These are phyloP conservation scores for Macrosteles quadrilineatus DNA, from an alignment of 1,140 invertebrate species.

Conservation along the genomic window DNA sequence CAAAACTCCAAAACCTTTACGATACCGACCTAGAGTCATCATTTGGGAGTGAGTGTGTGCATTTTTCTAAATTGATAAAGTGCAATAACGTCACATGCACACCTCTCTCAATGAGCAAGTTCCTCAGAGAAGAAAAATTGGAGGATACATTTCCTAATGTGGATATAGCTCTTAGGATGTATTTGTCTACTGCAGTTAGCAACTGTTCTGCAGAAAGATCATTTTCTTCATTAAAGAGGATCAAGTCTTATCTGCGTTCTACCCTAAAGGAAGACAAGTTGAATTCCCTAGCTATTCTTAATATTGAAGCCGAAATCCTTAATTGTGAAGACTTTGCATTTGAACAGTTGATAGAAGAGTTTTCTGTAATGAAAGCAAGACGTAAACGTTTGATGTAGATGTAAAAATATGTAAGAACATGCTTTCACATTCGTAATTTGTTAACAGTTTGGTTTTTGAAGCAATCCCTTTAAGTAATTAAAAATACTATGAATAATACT, in stretches of 20 bases:
- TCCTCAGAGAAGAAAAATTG: conserved; percentile 2
- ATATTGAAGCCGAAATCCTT: neutral
- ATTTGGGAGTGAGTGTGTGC: conserved; percentile 8
- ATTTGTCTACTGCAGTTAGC: conserved; percentile 3
- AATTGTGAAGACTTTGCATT: neutral
- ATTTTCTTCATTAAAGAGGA: conserved; percentile 8
- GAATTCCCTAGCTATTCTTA: neutral
- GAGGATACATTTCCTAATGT: conserved; percentile 14
- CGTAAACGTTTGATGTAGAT: conserved; percentile 6
- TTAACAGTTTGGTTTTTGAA: no score
- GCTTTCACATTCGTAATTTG: neutral
- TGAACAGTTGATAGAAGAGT: conserved; percentile 7
- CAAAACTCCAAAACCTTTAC: neutral
- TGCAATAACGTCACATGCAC: neutral
- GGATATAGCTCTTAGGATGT: conserved; percentile 16
- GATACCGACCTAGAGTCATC: neutral
- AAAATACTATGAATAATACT: no score
- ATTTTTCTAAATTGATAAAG: conserved; percentile 7
- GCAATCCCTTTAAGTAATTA: no score
- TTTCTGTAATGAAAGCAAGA: neutral
- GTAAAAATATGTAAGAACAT: neutral
- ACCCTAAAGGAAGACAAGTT: conserved; percentile 11
- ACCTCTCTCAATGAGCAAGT: neutral
- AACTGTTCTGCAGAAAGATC: conserved; percentile 26
- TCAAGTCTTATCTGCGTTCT: neutral